Evolutionary conservation across 2,797 vertebrate species (phyloP).

Genomic region (Peromyscus nudipes): DNA sequence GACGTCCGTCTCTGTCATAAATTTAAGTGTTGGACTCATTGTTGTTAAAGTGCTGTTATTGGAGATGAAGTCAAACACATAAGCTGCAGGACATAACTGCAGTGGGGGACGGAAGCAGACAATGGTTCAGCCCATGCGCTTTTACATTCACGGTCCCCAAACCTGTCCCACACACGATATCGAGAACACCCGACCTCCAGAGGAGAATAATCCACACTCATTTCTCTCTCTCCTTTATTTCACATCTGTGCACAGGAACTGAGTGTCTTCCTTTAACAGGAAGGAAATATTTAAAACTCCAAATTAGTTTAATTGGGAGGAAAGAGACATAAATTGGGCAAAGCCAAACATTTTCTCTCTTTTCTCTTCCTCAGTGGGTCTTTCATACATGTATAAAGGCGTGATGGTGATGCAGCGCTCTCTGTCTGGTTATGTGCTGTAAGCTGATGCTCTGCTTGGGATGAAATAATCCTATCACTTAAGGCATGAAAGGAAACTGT

Average conservation of each 20-base stretch:
- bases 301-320: constrained; percentile 30
- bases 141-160: neutral
- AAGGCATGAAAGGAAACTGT: constrained; percentile 70
- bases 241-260: neutral
- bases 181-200: fast-evolving
- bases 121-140: neutral
- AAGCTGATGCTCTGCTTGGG: constrained; percentile 55
- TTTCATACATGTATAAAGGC: neutral
- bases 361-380: constrained; percentile 1
- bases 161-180: fast-evolving
- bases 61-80: constrained; percentile 77
- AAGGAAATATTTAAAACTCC: neutral
- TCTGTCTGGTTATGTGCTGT: neutral
- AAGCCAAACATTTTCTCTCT: neutral
- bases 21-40: constrained; percentile 73
- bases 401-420: neutral
- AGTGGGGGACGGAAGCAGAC: neutral
- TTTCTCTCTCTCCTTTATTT: neutral
- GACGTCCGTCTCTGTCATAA: neutral
- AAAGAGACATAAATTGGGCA: neutral
- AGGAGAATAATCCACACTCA: neutral
- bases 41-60: constrained; percentile 66
- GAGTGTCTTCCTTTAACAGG: constrained; percentile 8
- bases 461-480: constrained; percentile 79
- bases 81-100: neutral